Evolutionary conservation across 2,113 vertebrate genomes (phyloP), one percentile per base, ranked within the genome.

Genomic region (Prionailurus bengalensis): DNA sequence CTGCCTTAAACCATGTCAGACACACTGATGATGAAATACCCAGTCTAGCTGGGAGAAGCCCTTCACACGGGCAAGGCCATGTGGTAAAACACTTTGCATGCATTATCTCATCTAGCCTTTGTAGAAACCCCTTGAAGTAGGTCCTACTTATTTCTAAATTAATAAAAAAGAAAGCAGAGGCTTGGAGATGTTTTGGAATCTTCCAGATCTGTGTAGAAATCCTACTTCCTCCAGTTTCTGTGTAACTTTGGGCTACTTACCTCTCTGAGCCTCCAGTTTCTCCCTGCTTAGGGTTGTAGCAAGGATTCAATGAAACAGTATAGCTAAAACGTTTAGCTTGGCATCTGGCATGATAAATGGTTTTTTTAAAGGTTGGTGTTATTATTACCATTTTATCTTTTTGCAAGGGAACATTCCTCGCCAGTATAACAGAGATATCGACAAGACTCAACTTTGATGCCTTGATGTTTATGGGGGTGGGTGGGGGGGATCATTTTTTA

Each of bases 371-470:
- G 42, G 7, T 13, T 58, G 1, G 73, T 94, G 29, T 51, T 74
- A n/a, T 65, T 96, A 27, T 81, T 86, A 29, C 45, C 78, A 27
- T 88, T 95, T 78, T 61, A 25, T 73, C 21, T 27, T 91, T 91
- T 74, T 68, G 33, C n/a, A 76, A 89, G 36, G 27, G 25, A 73
- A 39, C 19, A 23, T 58, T 86, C 23, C 66, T 96, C 91, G 55
- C 48, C 3, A 21, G 51, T 95, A 51, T 89, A 95, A 84, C 16
- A 17, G 53, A 85, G 33, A 12, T 68, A 70, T 6, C 39, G 25
- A 78, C n/a, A 39, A 55, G 42, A 87, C 94, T 86, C 21, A 31
- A 70, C 76, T 88, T 16, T n/a, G 53, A 45, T 51, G 11, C 70
- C 61, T 36, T 74, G 55, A 7, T 94, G 42, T 90, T 83, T 84